These are phyloP conservation scores for Myiotriccus ornatus DNA, from an alignment of 2,797 vertebrate species.

Conservation along the genomic window DNA sequence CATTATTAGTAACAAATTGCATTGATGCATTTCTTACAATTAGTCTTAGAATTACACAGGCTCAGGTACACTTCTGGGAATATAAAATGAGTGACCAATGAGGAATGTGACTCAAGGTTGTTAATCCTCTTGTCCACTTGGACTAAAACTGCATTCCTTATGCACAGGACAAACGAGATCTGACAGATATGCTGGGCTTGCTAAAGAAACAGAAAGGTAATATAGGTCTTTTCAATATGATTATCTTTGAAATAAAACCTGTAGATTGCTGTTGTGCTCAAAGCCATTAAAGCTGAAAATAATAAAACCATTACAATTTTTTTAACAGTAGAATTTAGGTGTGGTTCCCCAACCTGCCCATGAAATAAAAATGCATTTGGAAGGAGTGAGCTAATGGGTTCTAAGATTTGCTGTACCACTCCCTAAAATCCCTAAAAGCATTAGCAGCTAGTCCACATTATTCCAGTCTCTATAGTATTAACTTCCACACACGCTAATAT, in stretches of 20 bases:
- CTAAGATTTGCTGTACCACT: background rate
- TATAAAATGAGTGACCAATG: background rate
- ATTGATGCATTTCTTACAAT: background rate
- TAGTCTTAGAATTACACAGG: background rate
- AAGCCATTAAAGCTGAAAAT: background rate
- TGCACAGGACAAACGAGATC: background rate
- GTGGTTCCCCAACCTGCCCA: background rate
- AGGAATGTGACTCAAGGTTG: background rate
- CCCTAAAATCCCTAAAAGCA: background rate
- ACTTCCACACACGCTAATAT: background rate
- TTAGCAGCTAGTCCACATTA: background rate
- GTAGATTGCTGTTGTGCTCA: background rate
- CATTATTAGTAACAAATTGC: background rate
- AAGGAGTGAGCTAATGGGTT: conserved; percentile 15
- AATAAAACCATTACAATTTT: background rate
- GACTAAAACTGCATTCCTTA: background rate
- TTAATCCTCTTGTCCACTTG: background rate
- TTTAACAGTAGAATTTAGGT: background rate
- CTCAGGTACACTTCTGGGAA: background rate
- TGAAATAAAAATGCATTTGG: conserved; percentile 14
- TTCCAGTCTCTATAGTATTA: background rate
- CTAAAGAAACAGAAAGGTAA: background rate
- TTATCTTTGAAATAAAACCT: background rate
- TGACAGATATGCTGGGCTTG: background rate
- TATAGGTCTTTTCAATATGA: background rate